Evolutionary conservation across 2,888 invertebrate species (phyloP), one percentile per base, ranked within the genome.

Genomic region (Tetragonisca angustula): DNA sequence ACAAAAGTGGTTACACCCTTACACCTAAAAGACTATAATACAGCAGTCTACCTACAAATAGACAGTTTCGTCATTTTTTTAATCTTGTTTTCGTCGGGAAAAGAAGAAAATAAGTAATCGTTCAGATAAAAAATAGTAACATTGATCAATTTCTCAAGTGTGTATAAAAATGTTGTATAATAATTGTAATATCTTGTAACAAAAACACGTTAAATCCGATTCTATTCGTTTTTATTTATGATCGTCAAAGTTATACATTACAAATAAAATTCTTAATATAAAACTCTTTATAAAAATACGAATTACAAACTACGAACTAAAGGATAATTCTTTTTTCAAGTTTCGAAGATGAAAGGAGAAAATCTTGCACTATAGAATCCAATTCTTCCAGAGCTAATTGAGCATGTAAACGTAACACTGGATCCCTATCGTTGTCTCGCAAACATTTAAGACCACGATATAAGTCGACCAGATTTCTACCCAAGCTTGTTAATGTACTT

Each of bases 361-460:
- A 95, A 75, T 96, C 95, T 88, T 95, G 96, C 81, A 97, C 96
- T 77, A 97, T 96, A 78, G 95, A 95, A 91, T 97, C 96, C 21
- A 98, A 95, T 95, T 97, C 97, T 93, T 97, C 97, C 61, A 98
- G 94, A 2, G 97, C 97, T 77, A 97, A 94, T 92, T 97, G 97
- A 32, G 97, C 97, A 90, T 98, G 98, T 68, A 97, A 95, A 91
- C 96, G 95, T 69, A 98, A 95, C 4, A 96, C 95, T 0, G 95
- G 91, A 90, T 97, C 97, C 92, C 97, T 97, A 85, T 97, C 96
- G 74, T 95, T 95, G 36, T 95, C 95, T 89, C 97, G 96, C 21
- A 97, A 94, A 59, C 95, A 94, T 93, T 97, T 97, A 74, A 98
- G 94, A 4, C 96, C 96, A 89, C 96, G 95, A 92, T 98, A 98